Percentiles rank a stretch among this genome's conserved stretches.
These are phyloP conservation scores for Micromys minutus DNA, from an alignment of 2,113 vertebrate genomes.

Conservation along the genomic window DNA sequence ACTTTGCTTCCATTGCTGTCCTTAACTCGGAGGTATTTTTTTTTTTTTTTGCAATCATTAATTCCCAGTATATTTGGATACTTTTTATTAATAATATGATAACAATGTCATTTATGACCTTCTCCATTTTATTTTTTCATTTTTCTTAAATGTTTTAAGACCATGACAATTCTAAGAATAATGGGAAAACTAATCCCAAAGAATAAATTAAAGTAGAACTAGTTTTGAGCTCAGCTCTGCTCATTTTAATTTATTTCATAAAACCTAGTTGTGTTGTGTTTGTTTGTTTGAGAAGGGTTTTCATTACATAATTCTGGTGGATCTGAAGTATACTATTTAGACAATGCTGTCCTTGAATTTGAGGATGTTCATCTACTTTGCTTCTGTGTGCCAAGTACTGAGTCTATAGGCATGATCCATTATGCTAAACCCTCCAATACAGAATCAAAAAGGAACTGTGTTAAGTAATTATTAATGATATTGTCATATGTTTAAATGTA, in stretches of 20 bases:
- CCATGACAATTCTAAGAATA: background rate
- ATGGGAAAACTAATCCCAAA: background rate
- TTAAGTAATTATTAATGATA: slow-evolving; percentile 19
- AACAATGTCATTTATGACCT: background rate
- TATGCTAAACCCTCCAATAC: background rate
- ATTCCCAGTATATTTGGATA: background rate
- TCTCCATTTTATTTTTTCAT: background rate
- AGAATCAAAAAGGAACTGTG: background rate
- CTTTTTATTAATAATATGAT: background rate
- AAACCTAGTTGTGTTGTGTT: background rate
- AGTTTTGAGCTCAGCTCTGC: background rate
- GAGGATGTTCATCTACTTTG: background rate
- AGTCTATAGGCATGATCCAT: background rate
- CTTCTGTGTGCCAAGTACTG: background rate
- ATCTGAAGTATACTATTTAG: background rate
- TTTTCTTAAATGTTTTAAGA: slow-evolving; percentile 21
- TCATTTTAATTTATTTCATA: background rate
- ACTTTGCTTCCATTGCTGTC: slow-evolving; percentile 21
- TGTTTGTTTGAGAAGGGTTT: background rate
- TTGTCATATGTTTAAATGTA: slow-evolving; percentile 55
- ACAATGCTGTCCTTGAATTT: background rate
- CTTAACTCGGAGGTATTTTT: background rate
- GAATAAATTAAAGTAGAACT: background rate
- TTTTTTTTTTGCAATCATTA: background rate
- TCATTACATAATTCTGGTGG: background rate